Evolutionary conservation across 1,140 invertebrate species (phyloP).

Genomic region (Eciton burchellii): DNA sequence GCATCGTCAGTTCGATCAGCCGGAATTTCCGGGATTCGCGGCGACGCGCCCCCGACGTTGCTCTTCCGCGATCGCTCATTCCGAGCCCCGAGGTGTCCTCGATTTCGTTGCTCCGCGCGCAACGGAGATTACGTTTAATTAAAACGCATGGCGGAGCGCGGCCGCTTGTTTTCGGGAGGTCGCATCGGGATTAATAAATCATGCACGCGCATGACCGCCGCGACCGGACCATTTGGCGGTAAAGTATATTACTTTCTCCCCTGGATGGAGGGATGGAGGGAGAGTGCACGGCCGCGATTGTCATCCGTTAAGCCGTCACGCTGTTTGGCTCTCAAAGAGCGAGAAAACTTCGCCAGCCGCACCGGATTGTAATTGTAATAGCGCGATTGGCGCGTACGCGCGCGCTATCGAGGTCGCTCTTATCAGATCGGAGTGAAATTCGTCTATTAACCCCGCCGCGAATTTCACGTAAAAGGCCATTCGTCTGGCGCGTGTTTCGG

Average conservation of each 20-base stretch:
- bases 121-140: constrained; percentile 72
- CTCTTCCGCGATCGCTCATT: constrained; percentile 66
- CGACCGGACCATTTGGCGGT: constrained; percentile 24
- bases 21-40: background rate
- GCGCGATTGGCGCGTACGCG: background rate
- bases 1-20: background rate
- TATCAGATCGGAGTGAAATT: constrained; percentile 6
- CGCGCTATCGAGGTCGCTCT: background rate
- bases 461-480: constrained; percentile 25
- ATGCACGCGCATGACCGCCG: constrained; percentile 45
- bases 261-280: background rate
- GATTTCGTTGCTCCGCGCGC: constrained; percentile 14
- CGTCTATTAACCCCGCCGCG: constrained; percentile 16
- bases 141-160: constrained; percentile 68
- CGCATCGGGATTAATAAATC: constrained; percentile 73
- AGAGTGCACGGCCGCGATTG: constrained; percentile 22
- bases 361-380: too few species aligned
- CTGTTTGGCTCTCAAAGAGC: background rate
- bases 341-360: constrained; percentile 35
- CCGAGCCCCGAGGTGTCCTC: constrained; percentile 11
- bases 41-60: background rate
- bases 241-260: constrained; percentile 20
- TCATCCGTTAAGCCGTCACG: constrained; percentile 40
- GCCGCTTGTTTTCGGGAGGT: constrained; percentile 57
- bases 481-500: background rate